Evolutionary conservation across 2,888 invertebrate species (phyloP), one percentile per base, ranked within the genome.

Genomic region (Cordilura impudica): DNA sequence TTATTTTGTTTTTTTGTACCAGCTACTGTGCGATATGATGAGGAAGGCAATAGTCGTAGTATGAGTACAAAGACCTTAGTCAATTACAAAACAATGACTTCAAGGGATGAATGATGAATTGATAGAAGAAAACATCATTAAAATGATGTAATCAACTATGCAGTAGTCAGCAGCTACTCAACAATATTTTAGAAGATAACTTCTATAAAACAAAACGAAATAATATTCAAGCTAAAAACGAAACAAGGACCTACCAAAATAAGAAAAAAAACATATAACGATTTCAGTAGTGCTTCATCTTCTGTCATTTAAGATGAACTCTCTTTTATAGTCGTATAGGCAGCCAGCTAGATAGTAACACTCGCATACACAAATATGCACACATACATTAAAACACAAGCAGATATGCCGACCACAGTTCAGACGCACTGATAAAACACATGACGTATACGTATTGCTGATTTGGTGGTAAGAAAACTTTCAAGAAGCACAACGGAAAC

Each of bases 111-210:
- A 26, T 31, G 73, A 58, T 39, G 39, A 14, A 29, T 31, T 49
- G 23, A 10, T 39, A 31, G 54, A 14, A 39, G 35, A 35, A 69
- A 47, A 31, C 65, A 73, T 69, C 78, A 73, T 73, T 78, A 78
- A 73, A 73, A 65, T 69, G 69, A 73, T 70, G 73, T 73, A 73
- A 73, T 78, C 73, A 78, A 78, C 78, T 60, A 65, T 60, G 45
- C 51, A 73, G 47, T 26, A 69, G 63, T 73, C 73, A 65, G 23
- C 73, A 78, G 60, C 65, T 56, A 47, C 65, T 65, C 78, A 78
- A 56, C 72, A 78, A 65, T 69, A 69, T 63, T 70, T 65, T 39
- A 70, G 43, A 53, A 73, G 58, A 65, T 39, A 58, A 51, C 53
- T 53, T 51, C 35, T 31, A 49, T 35, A 29, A 54, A 31, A n/a